Conservation (phyloP, 2,797 vertebrate species). For the Poecilia picta region DNA sequence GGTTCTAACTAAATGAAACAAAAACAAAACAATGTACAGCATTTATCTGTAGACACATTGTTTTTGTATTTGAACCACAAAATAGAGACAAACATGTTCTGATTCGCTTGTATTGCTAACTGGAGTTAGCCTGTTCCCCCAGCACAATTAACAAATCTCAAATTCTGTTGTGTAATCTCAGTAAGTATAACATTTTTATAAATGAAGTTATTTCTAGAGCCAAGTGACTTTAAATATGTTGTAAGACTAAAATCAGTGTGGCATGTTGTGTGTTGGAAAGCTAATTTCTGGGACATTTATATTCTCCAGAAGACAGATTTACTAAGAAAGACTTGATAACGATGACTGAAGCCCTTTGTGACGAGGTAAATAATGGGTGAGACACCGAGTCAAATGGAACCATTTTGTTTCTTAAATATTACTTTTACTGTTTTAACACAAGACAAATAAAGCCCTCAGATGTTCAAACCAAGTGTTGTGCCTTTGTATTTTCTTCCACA, state of each 20-base stretch:
- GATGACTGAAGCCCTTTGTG: neutral
- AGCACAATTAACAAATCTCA: neutral
- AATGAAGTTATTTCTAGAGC: neutral
- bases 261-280: neutral
- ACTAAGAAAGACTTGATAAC: neutral
- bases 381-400: neutral
- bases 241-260: neutral
- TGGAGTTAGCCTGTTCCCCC: neutral
- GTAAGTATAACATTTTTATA: neutral
- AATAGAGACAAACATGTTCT: neutral
- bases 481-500: too few species aligned
- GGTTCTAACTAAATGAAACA: neutral
- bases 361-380: neutral
- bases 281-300: neutral
- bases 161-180: neutral
- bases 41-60: neutral
- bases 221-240: neutral
- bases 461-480: too few species aligned
- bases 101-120: neutral
- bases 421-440: too few species aligned
- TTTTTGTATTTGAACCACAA: neutral
- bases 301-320: neutral
- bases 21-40: neutral
- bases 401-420: neutral
- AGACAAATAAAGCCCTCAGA: too few species aligned